A percentile compares a stretch with the other conserved stretches of the same genome.
phyloP scores from a whole-genome alignment of 2,888 invertebrate genomes.

The Epinotia nisella region DNA sequence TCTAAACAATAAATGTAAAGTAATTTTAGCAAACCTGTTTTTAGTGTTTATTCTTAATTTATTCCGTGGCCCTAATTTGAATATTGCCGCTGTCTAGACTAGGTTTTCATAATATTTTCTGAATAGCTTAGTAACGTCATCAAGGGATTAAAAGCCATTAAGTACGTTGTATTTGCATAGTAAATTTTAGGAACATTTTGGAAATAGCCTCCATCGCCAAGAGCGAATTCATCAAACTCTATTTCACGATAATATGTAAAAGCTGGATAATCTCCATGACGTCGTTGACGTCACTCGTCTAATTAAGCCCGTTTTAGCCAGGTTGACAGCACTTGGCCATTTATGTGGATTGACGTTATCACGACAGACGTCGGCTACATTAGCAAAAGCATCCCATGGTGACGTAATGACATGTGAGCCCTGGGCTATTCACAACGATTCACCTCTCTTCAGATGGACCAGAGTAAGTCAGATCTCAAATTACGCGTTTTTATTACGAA shows the following conservation, averaged over 20 bases:
- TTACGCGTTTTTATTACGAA: background rate
- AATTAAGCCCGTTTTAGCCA: slow-evolving; percentile 67
- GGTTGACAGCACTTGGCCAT: slow-evolving; percentile 74
- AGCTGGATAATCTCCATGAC: slow-evolving; percentile 67
- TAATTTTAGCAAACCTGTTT: background rate
- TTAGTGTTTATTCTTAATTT: too few relatives aligned
- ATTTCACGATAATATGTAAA: slow-evolving; percentile 64
- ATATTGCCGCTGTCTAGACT: background rate
- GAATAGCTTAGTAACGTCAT: background rate
- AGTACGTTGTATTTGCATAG: background rate
- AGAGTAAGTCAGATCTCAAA: background rate
- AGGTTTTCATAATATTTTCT: background rate
- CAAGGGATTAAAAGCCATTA: background rate
- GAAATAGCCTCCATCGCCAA: background rate
- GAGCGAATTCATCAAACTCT: background rate
- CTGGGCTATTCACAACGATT: slow-evolving; percentile 21
- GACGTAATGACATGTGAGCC: slow-evolving; percentile 57
- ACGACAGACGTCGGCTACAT: slow-evolving; percentile 69
- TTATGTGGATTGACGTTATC: slow-evolving; percentile 78
- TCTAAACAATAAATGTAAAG: too few relatives aligned
- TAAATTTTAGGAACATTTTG: background rate
- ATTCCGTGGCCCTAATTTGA: too few relatives aligned
- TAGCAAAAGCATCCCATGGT: slow-evolving; percentile 60
- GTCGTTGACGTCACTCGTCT: slow-evolving; percentile 66
- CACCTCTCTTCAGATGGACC: background rate